Evolutionary conservation across 2,888 invertebrate genomes (phyloP).

Genomic region (Rugalucina vietnamica): DNA sequence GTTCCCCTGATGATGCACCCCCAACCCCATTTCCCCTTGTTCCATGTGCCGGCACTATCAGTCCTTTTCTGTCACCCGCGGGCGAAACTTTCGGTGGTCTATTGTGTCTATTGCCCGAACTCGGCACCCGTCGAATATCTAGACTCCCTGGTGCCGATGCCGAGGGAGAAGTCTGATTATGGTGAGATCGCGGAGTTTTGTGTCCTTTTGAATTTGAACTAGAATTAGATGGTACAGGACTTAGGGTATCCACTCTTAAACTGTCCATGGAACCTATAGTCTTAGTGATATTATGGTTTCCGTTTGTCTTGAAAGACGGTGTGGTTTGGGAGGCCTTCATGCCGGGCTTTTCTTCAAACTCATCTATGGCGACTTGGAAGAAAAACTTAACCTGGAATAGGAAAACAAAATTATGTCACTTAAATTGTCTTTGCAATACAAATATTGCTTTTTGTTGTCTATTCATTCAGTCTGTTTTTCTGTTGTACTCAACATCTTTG

Average conservation of each 20-base stretch:
- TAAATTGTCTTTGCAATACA: too few species aligned
- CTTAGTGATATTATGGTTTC: neutral
- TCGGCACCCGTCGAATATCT: neutral
- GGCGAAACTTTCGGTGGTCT: conserved; percentile 26
- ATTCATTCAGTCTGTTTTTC: too few species aligned
- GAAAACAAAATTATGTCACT: too few species aligned
- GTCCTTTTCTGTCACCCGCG: conserved; percentile 29
- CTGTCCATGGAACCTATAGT: neutral
- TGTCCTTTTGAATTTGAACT: neutral
- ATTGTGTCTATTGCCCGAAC: neutral
- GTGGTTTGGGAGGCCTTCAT: neutral
- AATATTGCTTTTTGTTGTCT: too few species aligned
- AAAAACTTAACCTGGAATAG: conserved; percentile 57
- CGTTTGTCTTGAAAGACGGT: neutral
- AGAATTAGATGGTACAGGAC: neutral
- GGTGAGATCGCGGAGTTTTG: neutral
- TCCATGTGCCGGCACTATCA: neutral
- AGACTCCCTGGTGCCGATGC: neutral
- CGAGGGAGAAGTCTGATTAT: neutral
- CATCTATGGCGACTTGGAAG: conserved; percentile 52
- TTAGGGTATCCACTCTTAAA: neutral
- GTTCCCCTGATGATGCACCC: conserved; percentile 19
- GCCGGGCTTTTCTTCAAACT: conserved; percentile 1
- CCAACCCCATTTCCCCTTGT: conserved; percentile 30
- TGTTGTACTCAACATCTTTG: too few species aligned